Evolutionary conservation across 2,797 vertebrate species (phyloP).

Genomic region (Urophycis tenuis): DNA sequence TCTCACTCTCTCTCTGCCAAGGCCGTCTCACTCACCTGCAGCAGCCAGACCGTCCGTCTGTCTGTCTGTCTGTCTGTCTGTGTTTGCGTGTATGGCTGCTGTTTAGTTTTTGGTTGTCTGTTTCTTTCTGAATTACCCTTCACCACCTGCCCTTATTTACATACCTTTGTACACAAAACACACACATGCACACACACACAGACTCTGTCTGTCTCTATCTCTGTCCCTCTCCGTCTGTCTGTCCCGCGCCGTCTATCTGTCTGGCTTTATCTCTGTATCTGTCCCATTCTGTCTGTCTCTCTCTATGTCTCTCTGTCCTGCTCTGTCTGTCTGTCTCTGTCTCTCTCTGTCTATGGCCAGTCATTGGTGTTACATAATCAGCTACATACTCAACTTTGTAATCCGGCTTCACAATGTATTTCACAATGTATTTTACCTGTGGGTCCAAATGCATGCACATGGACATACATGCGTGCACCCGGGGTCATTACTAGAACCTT

Average conservation of each 20-base stretch:
- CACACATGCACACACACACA: not conserved
- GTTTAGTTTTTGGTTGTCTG: not conserved
- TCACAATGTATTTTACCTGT: not conserved
- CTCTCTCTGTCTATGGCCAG: not conserved
- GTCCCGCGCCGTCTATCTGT: no score
- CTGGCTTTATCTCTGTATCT: no score
- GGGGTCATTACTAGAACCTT: constrained; percentile 20
- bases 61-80: not conserved
- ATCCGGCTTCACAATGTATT: not conserved
- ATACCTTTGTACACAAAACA: not conserved
- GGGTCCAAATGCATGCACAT: constrained; percentile 12
- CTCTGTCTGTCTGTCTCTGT: not conserved
- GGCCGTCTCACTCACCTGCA: not conserved
- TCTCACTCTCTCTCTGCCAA: not conserved
- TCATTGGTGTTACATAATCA: not conserved
- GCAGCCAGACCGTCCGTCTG: not conserved
- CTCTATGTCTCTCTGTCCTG: no score
- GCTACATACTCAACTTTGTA: not conserved
- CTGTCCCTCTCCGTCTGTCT: no score
- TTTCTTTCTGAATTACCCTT: not conserved
- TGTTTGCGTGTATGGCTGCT: not conserved
- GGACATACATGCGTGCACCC: constrained; percentile 25
- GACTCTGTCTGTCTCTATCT: not conserved
- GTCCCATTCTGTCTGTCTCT: not conserved
- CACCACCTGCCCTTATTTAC: not conserved